A percentile compares a stretch with the other conserved stretches of the same genome.
phyloP scores from a whole-genome alignment of 2,113 vertebrate genomes.

The Lagopus muta region DNA sequence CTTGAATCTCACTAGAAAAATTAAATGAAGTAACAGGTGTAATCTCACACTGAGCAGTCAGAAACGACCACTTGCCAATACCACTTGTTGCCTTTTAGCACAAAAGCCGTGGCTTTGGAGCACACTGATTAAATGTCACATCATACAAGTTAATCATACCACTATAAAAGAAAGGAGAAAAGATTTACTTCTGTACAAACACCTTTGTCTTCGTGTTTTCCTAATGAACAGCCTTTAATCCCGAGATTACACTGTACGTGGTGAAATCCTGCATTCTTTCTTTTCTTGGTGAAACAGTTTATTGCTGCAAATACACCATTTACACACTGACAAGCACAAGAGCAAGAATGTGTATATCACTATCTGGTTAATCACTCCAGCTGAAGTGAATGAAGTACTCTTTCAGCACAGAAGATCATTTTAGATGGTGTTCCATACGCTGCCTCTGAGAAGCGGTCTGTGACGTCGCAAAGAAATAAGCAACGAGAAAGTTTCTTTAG shows the following conservation, averaged over 20 bases:
- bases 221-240: background rate
- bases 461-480: background rate
- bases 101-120: background rate
- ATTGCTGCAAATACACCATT: background rate
- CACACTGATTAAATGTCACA: background rate
- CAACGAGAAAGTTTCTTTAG: background rate
- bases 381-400: background rate
- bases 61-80: background rate
- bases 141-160: background rate
- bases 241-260: background rate
- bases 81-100: background rate
- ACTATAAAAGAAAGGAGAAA: background rate
- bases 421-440: background rate
- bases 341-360: background rate
- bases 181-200: background rate
- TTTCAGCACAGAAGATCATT: background rate
- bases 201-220: background rate
- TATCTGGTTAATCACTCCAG: background rate
- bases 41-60: background rate
- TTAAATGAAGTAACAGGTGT: background rate
- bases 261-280: background rate
- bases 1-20: background rate
- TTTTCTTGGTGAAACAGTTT: background rate
- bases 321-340: background rate
- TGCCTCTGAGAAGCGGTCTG: background rate